Base-by-base conservation (phyloP, 2,113 vertebrate species). In the Porphyrio hochstetteri region DNA sequence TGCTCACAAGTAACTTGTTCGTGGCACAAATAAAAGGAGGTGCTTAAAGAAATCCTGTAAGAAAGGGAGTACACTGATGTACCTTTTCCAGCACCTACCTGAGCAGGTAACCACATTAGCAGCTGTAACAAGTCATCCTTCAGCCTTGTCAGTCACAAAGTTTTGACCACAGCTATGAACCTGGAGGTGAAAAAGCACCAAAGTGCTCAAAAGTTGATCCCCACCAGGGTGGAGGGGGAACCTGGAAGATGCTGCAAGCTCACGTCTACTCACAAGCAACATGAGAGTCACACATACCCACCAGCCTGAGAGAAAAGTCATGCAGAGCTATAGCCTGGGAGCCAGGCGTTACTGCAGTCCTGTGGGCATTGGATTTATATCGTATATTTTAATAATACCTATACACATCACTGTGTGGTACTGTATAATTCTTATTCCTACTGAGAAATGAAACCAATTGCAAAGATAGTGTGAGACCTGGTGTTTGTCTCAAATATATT, bases 181-280 rank as follows among this genome's bases (percentile, higher is more conserved):
- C 15, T 74, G 33, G 27, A 63, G 21, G 28, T 23, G 35, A 81
- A 77, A 87, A 72, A 13, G 17, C 29, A 82, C 7, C 14, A 64
- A 63, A 42, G 15, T 57, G n/a, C 31, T 57, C 17, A 44, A 27
- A 79, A 82, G 27, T 4, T 77, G 10, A 21, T 59, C 19, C 29
- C 28, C 9, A 3, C 8, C 33, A 3, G 8, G 28, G 15, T 0
- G 13, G 17, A 69, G 5, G 13, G 16, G 8, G 6, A 75, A 70
- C 4, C 16, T 90, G 55, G 42, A 70, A 75, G 38, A 6, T 68
- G 19, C 48, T 72, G 36, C 63, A 81, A 79, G 28, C 13, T 59
- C 24, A 9, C 5, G 1, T 3, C 3, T 36, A 31, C 40, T 44
- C 40, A 75, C 3, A 31, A 70, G n/a, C 17, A 80, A 27, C 7